phyloP scores from a whole-genome alignment of 1,140 invertebrate species.

The Octopus sinensis region DNA sequence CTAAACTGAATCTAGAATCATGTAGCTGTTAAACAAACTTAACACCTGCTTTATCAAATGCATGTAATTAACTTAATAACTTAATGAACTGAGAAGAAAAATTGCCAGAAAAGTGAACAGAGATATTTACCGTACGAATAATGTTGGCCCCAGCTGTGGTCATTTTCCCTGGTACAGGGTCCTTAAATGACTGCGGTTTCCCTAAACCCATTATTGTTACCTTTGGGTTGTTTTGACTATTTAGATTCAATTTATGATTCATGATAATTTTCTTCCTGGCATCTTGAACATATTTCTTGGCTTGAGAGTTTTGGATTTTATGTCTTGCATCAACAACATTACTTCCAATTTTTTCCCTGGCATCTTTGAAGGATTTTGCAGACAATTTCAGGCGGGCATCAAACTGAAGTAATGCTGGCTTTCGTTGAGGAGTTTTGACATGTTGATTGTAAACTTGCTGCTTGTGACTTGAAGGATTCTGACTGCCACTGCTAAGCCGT shows the following conservation, averaged over 20 bases:
- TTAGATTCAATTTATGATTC: not conserved
- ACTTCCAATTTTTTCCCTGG: not conserved
- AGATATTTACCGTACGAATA: conserved; percentile 7
- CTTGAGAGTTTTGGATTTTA: conserved; percentile 7
- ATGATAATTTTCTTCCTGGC: conserved; percentile 9
- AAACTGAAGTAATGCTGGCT: not conserved
- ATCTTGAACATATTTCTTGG: not conserved
- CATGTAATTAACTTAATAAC: too few species aligned
- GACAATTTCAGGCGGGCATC: conserved; percentile 1
- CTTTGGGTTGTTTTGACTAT: not conserved
- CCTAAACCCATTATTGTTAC: not conserved
- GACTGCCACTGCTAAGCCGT: not conserved
- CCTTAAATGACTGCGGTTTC: not conserved
- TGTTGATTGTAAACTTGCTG: not conserved
- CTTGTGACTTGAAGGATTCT: not conserved
- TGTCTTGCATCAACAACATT: conserved; percentile 5
- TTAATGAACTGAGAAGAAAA: too few species aligned
- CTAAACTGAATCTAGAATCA: too few species aligned
- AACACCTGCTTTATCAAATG: too few species aligned
- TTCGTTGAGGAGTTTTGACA: not conserved
- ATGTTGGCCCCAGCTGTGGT: not conserved
- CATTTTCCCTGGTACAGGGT: not conserved
- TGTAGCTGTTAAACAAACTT: too few species aligned
- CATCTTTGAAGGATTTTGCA: conserved; percentile 10
- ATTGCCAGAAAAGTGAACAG: too few species aligned